Evolutionary conservation across 2,888 invertebrate genomes (phyloP).

Genomic region (Pachydiplax longipennis): DNA sequence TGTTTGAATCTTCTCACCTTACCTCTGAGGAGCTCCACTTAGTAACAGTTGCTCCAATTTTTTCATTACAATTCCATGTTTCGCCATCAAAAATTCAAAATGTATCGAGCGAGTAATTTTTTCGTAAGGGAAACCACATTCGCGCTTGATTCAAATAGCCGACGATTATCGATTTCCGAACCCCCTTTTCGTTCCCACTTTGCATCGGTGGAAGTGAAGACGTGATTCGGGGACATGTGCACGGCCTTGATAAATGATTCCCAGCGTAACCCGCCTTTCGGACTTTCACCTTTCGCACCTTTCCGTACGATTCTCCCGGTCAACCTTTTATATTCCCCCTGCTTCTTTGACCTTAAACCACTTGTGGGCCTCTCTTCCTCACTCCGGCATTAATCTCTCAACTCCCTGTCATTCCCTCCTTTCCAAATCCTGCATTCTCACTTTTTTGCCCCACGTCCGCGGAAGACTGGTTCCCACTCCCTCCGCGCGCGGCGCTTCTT

Average conservation of each 20-base stretch:
- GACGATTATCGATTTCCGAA: no score
- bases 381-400: not conserved
- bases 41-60: no score
- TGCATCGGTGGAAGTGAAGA: no score
- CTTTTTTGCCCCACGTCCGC: not conserved
- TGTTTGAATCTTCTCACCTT: no score
- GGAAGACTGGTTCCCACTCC: not conserved
- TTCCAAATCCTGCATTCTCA: not conserved
- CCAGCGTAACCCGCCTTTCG: not conserved
- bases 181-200: no score
- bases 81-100: no score
- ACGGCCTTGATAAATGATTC: not conserved
- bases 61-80: no score
- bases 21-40: no score
- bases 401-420: not conserved
- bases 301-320: not conserved
- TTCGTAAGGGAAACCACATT: no score
- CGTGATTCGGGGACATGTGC: no score
- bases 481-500: not conserved
- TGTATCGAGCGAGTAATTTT: no score
- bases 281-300: not conserved
- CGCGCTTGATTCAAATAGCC: no score
- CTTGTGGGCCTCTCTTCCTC: not conserved
- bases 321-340: not conserved
- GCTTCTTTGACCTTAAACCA: not conserved